A percentile compares a stretch with the other conserved stretches of the same genome.
Conservation (phyloP, 1,140 invertebrate genomes). For the Dufourea novaeangliae region DNA sequence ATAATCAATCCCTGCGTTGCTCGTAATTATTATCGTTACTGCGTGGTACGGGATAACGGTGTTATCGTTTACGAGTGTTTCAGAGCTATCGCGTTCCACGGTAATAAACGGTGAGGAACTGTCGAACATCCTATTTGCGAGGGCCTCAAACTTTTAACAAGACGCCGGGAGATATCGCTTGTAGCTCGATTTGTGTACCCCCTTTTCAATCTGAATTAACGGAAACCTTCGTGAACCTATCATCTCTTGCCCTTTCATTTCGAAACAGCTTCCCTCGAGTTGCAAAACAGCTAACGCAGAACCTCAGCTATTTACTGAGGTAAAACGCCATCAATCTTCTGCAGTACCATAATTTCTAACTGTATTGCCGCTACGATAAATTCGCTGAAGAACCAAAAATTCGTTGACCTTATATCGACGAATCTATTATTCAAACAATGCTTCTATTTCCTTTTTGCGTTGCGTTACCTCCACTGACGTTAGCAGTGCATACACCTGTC, state of each 20-base stretch:
- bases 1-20: neutral
- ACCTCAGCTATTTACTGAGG: no score
- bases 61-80: neutral
- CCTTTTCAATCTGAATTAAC: neutral
- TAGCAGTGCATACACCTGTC: conserved; percentile 42
- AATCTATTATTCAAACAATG: no score
- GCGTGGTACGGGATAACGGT: neutral
- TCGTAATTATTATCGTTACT: neutral
- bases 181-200: no score
- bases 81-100: neutral
- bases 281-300: no score
- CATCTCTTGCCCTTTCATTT: neutral
- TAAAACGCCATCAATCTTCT: no score
- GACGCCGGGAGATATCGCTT: neutral
- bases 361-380: no score
- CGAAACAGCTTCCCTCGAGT: no score
- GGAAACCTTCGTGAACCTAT: neutral
- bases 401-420: no score
- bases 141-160: neutral
- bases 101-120: neutral
- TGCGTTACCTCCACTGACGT: no score
- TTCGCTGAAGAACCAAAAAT: no score
- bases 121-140: neutral
- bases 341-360: no score
- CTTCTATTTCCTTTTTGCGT: no score